These are phyloP conservation scores for Craseonycteris thonglongyai DNA, from an alignment of 2,113 vertebrate genomes.

Conservation along the genomic window DNA sequence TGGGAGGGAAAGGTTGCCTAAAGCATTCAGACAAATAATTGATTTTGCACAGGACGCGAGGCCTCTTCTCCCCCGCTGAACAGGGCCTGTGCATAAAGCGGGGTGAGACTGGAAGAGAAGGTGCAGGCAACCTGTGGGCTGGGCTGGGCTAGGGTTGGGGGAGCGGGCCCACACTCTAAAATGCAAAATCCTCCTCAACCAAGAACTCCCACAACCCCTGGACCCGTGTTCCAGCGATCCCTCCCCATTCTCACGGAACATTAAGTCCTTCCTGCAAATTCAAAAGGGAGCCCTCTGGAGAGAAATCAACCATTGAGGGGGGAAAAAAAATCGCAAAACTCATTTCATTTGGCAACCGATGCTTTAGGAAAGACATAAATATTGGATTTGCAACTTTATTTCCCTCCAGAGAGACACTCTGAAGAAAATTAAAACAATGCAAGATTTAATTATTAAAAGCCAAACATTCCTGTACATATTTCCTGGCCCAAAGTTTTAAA, in stretches of 20 bases:
- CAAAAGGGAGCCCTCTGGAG: constrained; percentile 45
- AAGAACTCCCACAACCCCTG: neutral
- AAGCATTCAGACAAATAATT: constrained; percentile 4
- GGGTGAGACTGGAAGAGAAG: neutral
- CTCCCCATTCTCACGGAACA: neutral
- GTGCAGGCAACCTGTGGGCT: neutral
- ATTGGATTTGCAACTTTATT: constrained; percentile 68
- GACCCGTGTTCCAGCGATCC: fast-evolving
- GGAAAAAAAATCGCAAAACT: constrained; percentile 41
- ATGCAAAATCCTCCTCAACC: neutral
- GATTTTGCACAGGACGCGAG: neutral
- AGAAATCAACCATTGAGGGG: constrained; percentile 31
- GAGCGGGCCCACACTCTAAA: neutral
- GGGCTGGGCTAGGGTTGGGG: no score
- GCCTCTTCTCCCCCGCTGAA: neutral
- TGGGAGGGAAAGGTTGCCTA: neutral
- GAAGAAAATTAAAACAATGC: constrained; percentile 74
- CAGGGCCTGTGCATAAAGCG: neutral
- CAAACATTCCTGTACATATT: constrained; percentile 65
- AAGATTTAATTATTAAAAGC: constrained; percentile 75
- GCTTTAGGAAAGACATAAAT: constrained; percentile 65
- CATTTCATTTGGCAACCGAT: constrained; percentile 53
- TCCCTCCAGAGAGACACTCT: constrained; percentile 62
- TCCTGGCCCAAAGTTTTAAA: constrained; percentile 61
- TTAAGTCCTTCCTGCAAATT: constrained; percentile 11